Evolutionary conservation across 2,113 vertebrate genomes (phyloP).

Genomic region (Hypocryptadius cinnamomeus): DNA sequence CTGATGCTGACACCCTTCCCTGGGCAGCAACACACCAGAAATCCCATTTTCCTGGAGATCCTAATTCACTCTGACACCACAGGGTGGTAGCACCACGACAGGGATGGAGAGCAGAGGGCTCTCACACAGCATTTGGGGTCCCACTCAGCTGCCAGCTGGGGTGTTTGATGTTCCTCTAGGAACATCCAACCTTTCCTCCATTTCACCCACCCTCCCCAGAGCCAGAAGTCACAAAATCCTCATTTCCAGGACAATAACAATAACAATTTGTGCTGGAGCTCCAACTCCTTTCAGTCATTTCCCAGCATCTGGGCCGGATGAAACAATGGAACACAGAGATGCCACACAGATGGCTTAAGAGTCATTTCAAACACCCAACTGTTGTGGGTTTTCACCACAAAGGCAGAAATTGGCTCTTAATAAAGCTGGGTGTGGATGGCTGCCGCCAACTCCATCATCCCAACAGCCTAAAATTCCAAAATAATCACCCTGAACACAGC

Average conservation of each 20-base stretch:
- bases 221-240: neutral
- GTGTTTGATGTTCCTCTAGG: neutral
- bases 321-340: neutral
- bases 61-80: neutral
- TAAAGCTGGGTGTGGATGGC: neutral
- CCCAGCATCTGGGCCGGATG: neutral
- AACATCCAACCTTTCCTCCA: neutral
- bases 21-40: fast-evolving
- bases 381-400: neutral
- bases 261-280: neutral
- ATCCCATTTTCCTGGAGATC: neutral
- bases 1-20: neutral
- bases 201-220: neutral
- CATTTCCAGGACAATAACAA: neutral
- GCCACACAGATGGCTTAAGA: neutral
- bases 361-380: neutral
- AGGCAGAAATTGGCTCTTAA: neutral
- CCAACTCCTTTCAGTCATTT: neutral
- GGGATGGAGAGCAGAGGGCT: neutral
- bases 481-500: neutral
- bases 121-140: neutral
- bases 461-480: neutral
- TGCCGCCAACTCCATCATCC: neutral
- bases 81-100: neutral
- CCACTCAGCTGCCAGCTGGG: fast-evolving